Evolutionary conservation across 1,140 invertebrate species (phyloP), one percentile per base, ranked within the genome.

Genomic region (Meloidogyne floridensis): DNA sequence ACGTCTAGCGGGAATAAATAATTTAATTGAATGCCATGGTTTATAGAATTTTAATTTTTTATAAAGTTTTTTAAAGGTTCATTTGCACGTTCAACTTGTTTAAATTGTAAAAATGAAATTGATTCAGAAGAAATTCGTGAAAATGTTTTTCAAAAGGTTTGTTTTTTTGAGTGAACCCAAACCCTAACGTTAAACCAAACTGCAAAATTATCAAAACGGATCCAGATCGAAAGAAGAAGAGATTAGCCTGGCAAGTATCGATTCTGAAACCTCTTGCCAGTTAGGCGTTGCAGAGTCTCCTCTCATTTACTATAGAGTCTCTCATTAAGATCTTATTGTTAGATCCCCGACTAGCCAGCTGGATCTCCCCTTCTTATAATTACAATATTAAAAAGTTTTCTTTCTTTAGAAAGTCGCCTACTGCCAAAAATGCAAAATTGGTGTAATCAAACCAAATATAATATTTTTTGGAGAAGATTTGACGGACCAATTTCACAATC

Each of bases 381-480:
- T 47, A 32, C 32, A 32, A 32, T 32, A 32, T 32, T 32, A 32
- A 32, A 32, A 32, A 32, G 32, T 32, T 32, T 32, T 9, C 9
- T 71, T 79, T 79, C 7, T 71, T 32, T 32, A 53, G 11, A 18
- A 53, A 20, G 80, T 96, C 87, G 95, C 95, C 1, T 90, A 93
- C 13, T 96, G 95, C 91, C 92, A 92, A 13, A 92, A 92, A 72
- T 96, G 95, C 90, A 88, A 90, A 15, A 56, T 82, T 51, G 89
- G 92, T 53, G 93, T 97, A 74, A 94, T 97, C 93, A 97, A 97
- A 90, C 95, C 95, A 76, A 95, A 97, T 89, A 97, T 97, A 88
- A 95, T 96, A 18, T 97, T 97, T 91, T 97, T 97, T 91, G 95
- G 95, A 15, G 95, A 97, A 91, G 94, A 94, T 87, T 91, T 97